Base-by-base conservation (phyloP, 2,888 invertebrate species). In the Torymus tubicola region DNA sequence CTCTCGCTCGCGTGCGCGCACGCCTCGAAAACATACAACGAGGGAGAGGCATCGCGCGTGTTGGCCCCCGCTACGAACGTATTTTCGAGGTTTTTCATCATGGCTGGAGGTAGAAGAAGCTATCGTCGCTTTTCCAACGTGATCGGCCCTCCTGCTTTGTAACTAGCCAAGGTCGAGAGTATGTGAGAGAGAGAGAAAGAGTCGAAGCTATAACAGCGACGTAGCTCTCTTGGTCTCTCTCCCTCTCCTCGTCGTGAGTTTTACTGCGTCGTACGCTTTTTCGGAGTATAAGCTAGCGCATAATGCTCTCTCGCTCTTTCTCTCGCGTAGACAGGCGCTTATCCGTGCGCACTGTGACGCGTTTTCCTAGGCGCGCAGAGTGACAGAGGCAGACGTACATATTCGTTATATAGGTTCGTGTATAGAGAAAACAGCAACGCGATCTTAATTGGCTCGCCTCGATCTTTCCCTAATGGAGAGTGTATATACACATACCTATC, bases 201-300 rank as follows among this genome's bases (percentile, higher is more conserved):
- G 42, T 8, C 42, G 42, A 8, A 42, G 42, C 42, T 42, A 42
- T 42, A 42, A 42, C 42, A 5, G 42, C 42, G 8, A 42, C 42
- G 42, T 8, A 42, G 42, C 42, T 42, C 42, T 42, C 31, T n/a
- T n/a, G 31, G 4, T 31, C 31, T 3, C 60, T 60, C 3, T 52
- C 61, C 13, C 24, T 52, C 58, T 14, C 24, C 3, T 8, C 42
- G 42, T 42, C 42, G 31, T 5, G 61, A 50, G 21, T 53, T 67
- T 67, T 72, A 72, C 72, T 71, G 72, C 72, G 78, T 71, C 60
- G 78, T 63, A 77, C 55, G 21, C 63, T 61, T 76, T 57, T 53
- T 70, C 21, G 58, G 16, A 8, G 57, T 2, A 31, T 5, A 58
- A 50, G 58, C 58, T 13, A 24, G 18, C 21, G 18, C 21, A n/a